Conservation (phyloP, 2,888 invertebrate species). For the Amblyteles armatorius region DNA sequence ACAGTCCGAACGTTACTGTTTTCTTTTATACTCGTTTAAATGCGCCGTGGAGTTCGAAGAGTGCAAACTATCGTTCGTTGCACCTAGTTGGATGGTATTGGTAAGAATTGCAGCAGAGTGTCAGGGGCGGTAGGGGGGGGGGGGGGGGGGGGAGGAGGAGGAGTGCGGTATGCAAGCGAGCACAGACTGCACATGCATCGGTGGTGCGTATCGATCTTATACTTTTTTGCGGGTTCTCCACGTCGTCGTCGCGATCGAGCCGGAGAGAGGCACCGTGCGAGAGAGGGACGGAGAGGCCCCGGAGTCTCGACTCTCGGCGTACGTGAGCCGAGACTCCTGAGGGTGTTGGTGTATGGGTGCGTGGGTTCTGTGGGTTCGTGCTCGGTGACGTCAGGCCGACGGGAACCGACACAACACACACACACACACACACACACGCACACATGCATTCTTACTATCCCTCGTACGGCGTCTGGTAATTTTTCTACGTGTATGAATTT, state of each 20-base stretch:
- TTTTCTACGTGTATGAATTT: constrained; percentile 58
- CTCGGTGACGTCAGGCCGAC: constrained; percentile 67
- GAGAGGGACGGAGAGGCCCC: constrained; percentile 34
- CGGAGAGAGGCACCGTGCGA: constrained; percentile 54
- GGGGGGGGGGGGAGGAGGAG: constrained; percentile 7
- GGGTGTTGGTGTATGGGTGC: constrained; percentile 60
- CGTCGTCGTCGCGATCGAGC: constrained; percentile 63
- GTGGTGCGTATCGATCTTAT: constrained; percentile 67
- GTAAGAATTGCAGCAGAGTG: constrained; percentile 41
- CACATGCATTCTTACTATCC: constrained; percentile 29
- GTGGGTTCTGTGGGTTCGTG: constrained; percentile 66
- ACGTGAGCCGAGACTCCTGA: constrained; percentile 66
- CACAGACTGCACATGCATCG: constrained; percentile 65
- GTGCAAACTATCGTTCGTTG: constrained; percentile 62
- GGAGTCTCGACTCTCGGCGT: constrained; percentile 65
- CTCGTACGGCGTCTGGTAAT: constrained; percentile 42
- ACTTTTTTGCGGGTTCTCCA: constrained; percentile 69
- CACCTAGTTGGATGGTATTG: constrained; percentile 49
- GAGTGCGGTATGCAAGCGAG: constrained; percentile 46
- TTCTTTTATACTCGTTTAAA: constrained; percentile 45
- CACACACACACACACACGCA: not conserved
- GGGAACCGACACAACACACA: constrained; percentile 51
- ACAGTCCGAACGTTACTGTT: constrained; percentile 31
- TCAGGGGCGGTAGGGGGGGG: not conserved
- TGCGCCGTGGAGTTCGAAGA: constrained; percentile 44